Base-by-base conservation (phyloP, 1,140 invertebrate species). In the Subanguina moxae region DNA sequence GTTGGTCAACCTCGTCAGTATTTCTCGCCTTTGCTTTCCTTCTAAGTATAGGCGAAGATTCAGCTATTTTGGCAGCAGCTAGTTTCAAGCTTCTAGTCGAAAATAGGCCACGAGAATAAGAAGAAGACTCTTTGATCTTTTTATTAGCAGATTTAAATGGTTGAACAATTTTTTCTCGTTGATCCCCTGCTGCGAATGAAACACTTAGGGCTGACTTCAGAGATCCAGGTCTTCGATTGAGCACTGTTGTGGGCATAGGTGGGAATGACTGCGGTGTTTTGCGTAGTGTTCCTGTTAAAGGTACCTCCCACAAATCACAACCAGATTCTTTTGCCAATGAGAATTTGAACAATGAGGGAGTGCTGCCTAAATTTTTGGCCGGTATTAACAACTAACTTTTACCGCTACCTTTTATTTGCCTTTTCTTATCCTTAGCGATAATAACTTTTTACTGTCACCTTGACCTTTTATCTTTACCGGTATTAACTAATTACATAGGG, bases 81-180 rank as follows among this genome's bases (percentile, higher is more conserved):
- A 70, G 17, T 23, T 65, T 42, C 28, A 70, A 46, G 27, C 68
- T 70, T 57, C 65, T 57, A 21, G 68, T 70, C 17, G 61, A 70
- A 32, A 70, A 70, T 19, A 70, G 28, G 21, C 48, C 43, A 19
- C 21, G 19, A 13, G 21, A 28, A 23, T 3, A 23, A 28, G 58
- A 5, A 43, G 58, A n/a, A 21, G 58, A 61, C 27, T 61, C 58
- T 61, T 25, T 61, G n/a, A n/a, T n/a, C 38, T 30, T 21, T 19
- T 61, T 32, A 19, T 32, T 30, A n/a, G 1, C 58, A 30, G 28
- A 3, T 61, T 61, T 30, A 32, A 21, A 13, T 56, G 21, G 52
- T 28, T 23, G 52, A 13, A 9, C 13, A 56, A 5, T 23, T 56
- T 56, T 38, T 38, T 38, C 32, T 7, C 23, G n/a, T 52, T 21